Evolutionary conservation across 2,888 invertebrate species (phyloP).

Genomic region (Metacarcinus magister): DNA sequence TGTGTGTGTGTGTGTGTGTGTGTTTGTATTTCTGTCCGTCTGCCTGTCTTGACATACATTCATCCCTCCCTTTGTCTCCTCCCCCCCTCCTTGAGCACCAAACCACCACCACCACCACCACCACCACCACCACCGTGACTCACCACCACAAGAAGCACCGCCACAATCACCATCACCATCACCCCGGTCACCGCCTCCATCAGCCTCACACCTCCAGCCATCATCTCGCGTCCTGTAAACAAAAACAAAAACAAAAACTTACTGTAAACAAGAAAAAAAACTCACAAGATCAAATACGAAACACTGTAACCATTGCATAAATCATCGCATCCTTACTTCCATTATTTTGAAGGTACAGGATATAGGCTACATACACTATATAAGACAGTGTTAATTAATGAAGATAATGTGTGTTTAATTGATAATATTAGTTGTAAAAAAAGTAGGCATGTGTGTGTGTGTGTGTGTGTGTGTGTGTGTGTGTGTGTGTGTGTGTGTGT

Average conservation of each 20-base stretch:
- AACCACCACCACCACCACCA: too few species aligned
- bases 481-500: too few species aligned
- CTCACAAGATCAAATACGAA: not conserved
- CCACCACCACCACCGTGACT: not conserved
- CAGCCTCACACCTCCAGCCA: not conserved
- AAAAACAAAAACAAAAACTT: not conserved
- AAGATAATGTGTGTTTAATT: too few species aligned
- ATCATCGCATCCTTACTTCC: too few species aligned
- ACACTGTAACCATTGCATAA: too few species aligned
- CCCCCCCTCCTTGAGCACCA: not conserved
- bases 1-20: not conserved
- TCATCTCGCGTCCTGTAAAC: not conserved
- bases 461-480: too few species aligned
- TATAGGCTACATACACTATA: too few species aligned
- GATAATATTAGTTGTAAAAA: too few species aligned
- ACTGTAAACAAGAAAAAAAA: not conserved
- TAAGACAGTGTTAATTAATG: too few species aligned
- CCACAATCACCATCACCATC: not conserved
- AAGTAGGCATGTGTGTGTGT: too few species aligned
- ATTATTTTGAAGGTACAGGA: too few species aligned
- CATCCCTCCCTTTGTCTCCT: not conserved
- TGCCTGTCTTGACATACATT: not conserved
- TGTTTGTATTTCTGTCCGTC: not conserved
- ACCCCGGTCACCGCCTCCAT: too few species aligned
- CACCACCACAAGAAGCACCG: not conserved